These are phyloP conservation scores for Microtus obscurus DNA, from an alignment of 2,797 vertebrate species.

Conservation along the genomic window DNA sequence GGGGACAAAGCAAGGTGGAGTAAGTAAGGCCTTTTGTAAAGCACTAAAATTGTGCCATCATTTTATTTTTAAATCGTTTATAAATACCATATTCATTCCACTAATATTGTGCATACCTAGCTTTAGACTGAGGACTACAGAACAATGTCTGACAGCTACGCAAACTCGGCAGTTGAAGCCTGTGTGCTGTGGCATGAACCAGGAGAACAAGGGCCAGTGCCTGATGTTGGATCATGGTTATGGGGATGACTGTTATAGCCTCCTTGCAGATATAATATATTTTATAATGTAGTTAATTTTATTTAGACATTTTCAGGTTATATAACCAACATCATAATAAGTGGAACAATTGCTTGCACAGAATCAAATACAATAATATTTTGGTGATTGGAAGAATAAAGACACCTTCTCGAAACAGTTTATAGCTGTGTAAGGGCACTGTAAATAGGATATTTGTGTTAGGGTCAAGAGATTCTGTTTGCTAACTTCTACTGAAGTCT, in stretches of 20 bases:
- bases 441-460: constrained; percentile 13
- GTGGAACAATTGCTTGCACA: not conserved
- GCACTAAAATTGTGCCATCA: constrained; percentile 6
- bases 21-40: not conserved
- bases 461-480: not conserved
- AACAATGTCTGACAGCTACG: constrained; percentile 77
- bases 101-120: constrained; percentile 80
- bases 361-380: not conserved
- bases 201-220: constrained; percentile 60
- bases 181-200: constrained; percentile 59
- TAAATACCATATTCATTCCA: constrained; percentile 78
- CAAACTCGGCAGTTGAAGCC: not conserved
- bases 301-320: not conserved
- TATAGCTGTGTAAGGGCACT: not conserved
- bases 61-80: constrained; percentile 76
- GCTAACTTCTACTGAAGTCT: not conserved
- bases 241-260: not conserved
- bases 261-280: constrained; percentile 55
- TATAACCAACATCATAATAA: not conserved
- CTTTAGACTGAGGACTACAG: constrained; percentile 80
- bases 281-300: constrained; percentile 30
- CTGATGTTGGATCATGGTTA: constrained; percentile 71
- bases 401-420: not conserved
- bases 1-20: not conserved
- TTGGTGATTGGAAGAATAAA: constrained; percentile 20